Evolutionary conservation across 2,113 vertebrate genomes (phyloP), one percentile per base, ranked within the genome.

Genomic region (Colinus virginianus): DNA sequence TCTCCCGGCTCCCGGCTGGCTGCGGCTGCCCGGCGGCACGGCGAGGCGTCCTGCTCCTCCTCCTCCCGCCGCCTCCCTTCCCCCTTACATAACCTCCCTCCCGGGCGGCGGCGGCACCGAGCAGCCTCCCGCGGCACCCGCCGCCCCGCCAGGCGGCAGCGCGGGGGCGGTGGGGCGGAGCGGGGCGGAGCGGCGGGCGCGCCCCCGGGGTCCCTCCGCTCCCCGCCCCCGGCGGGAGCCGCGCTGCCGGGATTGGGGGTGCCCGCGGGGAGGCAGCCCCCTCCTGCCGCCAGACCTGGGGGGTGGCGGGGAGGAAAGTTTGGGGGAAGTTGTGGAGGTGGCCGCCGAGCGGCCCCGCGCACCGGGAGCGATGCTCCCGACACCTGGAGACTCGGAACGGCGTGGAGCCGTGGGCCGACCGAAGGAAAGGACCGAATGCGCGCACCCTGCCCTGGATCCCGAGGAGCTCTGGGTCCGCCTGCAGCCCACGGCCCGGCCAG

Each of bases 161-260:
- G 49, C 49, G 49, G 49, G 49, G 49, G 49, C 49, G 49, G 49
- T 51, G 49, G 49, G 49, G 49, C 49, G 49, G 49, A 51, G 49
- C 49, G 49, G 49, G 49, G 49, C 49, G 49, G 49, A 51, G 49
- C 49, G 49, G 49, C 49, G 49, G 49, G 25, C 49, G 49, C 49
- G 49, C 49, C 46, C 22, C 87, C 19, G 12, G 38, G 46, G 22
- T 26, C 59, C 43, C 78, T 68, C 66, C 51, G 64, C 48, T 61
- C 26, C n/a, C 38, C 48, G 48, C 49, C 85, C 40, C 69, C 78
- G 63, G 55, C 92, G 75, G 42, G 48, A 94, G 95, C 96, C 96
- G 97, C 13, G 49, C 49, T 51, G 49, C 49, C 25, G 98, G 94
- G 96, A 96, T 94, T 94, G 96, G 95, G 96, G 26, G 7, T 69